A percentile compares a stretch with the other conserved stretches of the same genome.
Conservation (phyloP, 2,797 vertebrate genomes). For the Bryconaethiops microstoma region DNA sequence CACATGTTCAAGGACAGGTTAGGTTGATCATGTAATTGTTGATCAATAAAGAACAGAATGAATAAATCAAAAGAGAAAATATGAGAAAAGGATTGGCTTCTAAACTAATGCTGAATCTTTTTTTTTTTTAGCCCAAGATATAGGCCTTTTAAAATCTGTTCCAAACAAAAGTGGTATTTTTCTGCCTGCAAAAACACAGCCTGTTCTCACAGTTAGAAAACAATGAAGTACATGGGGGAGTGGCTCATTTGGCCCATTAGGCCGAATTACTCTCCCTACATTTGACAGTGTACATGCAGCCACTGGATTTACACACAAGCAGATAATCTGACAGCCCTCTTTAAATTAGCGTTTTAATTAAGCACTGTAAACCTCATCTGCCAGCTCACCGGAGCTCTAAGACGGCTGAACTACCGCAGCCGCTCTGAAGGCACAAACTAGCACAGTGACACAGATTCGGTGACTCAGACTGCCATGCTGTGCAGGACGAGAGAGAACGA, state of each 20-base stretch:
- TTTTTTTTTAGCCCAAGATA: not conserved
- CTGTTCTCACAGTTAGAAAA: constrained; percentile 15
- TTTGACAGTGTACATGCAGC: constrained; percentile 16
- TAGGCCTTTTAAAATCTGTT: not conserved
- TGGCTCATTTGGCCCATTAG: constrained; percentile 22
- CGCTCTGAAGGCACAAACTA: constrained; percentile 65
- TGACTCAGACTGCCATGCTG: constrained; percentile 46
- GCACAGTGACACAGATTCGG: constrained; percentile 77
- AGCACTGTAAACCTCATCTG: constrained; percentile 74
- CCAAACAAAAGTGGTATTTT: not conserved
- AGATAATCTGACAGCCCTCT: constrained; percentile 67
- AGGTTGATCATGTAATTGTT: not conserved
- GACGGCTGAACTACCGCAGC: constrained; percentile 59
- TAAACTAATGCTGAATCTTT: no score
- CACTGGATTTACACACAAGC: constrained; percentile 54
- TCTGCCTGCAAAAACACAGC: constrained; percentile 12
- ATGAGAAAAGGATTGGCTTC: not conserved
- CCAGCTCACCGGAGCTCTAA: constrained; percentile 65
- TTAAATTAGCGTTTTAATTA: constrained; percentile 77
- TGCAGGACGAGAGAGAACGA: constrained; percentile 40
- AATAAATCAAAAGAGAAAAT: not conserved
- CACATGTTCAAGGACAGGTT: not conserved
- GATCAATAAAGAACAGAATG: not conserved
- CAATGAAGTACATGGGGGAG: constrained; percentile 22
- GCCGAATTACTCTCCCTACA: constrained; percentile 5